These are phyloP conservation scores for Seira musarum DNA, from an alignment of 2,888 invertebrate species.

Conservation along the genomic window DNA sequence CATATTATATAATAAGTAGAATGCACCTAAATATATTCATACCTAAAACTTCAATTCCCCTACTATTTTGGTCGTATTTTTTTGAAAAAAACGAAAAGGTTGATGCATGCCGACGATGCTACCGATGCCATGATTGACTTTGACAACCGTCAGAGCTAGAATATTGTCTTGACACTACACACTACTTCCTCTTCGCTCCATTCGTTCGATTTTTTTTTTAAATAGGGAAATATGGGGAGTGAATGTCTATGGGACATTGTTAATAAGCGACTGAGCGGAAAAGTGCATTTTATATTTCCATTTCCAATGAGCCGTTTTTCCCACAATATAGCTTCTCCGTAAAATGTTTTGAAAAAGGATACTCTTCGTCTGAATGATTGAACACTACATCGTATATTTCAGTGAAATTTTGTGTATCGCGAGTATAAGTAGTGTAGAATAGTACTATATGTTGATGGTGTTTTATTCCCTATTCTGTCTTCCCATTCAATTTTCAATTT, in stretches of 20 bases:
- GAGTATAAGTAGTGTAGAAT: too few species aligned
- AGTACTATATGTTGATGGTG: too few species aligned
- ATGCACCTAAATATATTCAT: too few species aligned
- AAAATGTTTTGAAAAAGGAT: too few species aligned
- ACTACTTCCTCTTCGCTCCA: conserved; percentile 29
- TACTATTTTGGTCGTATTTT: too few species aligned
- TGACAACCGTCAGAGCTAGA: conserved; percentile 44
- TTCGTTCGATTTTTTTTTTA: conserved; percentile 5
- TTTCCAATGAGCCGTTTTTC: neutral
- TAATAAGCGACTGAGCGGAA: conserved; percentile 45
- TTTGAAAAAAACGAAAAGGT: neutral
- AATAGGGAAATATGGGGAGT: neutral
- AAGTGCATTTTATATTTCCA: conserved; percentile 23
- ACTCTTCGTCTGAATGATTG: too few species aligned
- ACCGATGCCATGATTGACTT: conserved; percentile 39
- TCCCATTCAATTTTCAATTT: conserved; percentile 61
- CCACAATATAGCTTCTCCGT: too few species aligned
- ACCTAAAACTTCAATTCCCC: too few species aligned
- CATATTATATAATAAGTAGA: too few species aligned
- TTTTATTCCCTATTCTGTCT: conserved; percentile 16
- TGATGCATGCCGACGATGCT: conserved; percentile 30
- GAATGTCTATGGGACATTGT: conserved; percentile 34
- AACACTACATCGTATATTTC: too few species aligned
- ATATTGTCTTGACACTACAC: conserved; percentile 21
- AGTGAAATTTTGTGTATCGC: too few species aligned